These are phyloP conservation scores for Gastracanthus pulcherrimus DNA, from an alignment of 2,888 invertebrate genomes.

Conservation along the genomic window DNA sequence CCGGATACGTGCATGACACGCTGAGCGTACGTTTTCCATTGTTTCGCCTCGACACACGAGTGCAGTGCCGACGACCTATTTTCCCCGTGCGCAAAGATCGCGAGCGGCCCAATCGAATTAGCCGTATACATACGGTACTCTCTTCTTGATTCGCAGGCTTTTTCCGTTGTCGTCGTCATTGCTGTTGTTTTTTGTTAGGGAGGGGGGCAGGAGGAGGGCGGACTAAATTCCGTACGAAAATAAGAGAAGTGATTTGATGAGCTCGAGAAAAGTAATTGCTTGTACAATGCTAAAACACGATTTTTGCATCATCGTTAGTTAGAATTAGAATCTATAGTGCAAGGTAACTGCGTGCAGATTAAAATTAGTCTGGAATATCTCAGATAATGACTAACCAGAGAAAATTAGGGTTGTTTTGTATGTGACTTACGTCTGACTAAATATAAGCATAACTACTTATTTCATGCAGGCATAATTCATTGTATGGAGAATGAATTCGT, in stretches of 20 bases:
- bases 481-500: too few relatives aligned
- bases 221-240: neutral
- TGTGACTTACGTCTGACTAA: neutral
- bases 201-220: too few relatives aligned
- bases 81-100: neutral
- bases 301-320: neutral
- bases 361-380: too few relatives aligned
- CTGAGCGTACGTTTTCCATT: neutral
- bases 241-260: neutral
- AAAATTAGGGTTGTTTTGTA: too few relatives aligned
- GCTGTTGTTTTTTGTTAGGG: neutral
- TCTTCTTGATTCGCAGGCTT: neutral
- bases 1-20: slow-evolving; percentile 28
- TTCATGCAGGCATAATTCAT: too few relatives aligned
- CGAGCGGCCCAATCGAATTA: slow-evolving; percentile 3
- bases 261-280: too few relatives aligned
- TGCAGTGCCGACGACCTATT: neutral
- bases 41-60: neutral
- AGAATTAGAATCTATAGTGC: too few relatives aligned
- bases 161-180: neutral
- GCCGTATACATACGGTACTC: neutral
- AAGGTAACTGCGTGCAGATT: too few relatives aligned
- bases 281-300: neutral
- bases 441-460: neutral
- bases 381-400: too few relatives aligned